A percentile compares a stretch with the other conserved stretches of the same genome.
Evolutionary conservation across 2,113 vertebrate species (phyloP).

Genomic region (Nesospiza acunhae): DNA sequence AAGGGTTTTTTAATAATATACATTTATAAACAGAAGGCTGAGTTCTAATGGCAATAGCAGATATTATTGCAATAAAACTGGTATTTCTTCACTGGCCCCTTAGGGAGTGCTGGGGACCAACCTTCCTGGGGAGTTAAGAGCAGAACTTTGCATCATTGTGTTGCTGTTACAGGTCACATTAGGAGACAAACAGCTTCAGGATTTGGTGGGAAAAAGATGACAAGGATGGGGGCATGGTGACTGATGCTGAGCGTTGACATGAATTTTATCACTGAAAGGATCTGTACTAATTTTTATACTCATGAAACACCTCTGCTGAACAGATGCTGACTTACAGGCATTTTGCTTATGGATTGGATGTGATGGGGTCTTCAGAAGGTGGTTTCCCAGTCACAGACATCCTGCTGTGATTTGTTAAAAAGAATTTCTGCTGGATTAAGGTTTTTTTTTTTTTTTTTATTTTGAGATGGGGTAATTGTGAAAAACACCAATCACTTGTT

Average conservation of each 20-base stretch:
- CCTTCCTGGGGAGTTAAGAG: neutral
- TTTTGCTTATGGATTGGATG: neutral
- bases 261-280: neutral
- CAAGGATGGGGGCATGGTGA: neutral
- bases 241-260: neutral
- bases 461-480: neutral
- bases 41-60: no score
- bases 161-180: neutral
- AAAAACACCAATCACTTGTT: no score
- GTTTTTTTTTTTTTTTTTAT: neutral
- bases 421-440: neutral
- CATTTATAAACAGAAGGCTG: no score
- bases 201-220: neutral
- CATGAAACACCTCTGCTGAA: neutral
- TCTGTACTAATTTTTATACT: neutral
- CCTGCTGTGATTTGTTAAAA: neutral
- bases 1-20: no score
- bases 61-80: no score
- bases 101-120: neutral
- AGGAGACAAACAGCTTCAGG: neutral
- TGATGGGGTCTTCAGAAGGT: neutral
- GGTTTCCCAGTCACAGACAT: neutral
- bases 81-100: no score
- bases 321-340: neutral
- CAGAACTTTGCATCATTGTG: neutral